Evolutionary conservation across 2,797 vertebrate genomes (phyloP).

Genomic region (Lepus townsendii): DNA sequence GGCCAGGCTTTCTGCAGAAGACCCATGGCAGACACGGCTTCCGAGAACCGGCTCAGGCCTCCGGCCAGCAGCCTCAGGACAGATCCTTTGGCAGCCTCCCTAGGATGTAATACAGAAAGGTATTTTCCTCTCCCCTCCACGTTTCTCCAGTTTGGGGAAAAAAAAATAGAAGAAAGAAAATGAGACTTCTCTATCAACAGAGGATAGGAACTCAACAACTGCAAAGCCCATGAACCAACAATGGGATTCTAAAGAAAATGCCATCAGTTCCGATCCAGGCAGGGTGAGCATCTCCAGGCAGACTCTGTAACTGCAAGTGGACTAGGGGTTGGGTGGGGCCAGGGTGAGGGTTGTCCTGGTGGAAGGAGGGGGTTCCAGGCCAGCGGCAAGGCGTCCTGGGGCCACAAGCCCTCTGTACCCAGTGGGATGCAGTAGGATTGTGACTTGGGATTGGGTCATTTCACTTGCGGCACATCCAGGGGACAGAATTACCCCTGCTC

Average conservation of each 20-base stretch:
- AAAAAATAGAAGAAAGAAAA: background rate
- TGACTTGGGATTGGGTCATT: too few species aligned
- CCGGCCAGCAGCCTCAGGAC: slow-evolving; percentile 49
- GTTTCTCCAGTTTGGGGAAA: background rate
- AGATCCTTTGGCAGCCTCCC: slow-evolving; percentile 41
- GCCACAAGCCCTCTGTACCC: background rate
- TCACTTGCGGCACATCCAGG: background rate
- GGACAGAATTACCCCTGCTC: background rate
- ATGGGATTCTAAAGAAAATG: background rate
- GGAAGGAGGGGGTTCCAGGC: too few species aligned
- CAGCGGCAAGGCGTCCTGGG: too few species aligned
- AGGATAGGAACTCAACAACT: background rate
- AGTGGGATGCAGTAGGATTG: too few species aligned
- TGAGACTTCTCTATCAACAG: background rate
- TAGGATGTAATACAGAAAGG: slow-evolving; percentile 15
- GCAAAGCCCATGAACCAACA: background rate
- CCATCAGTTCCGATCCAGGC: fast-evolving
- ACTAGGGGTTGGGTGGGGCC: background rate
- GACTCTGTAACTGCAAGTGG: too few species aligned
- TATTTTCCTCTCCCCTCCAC: background rate
- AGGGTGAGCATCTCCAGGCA: background rate
- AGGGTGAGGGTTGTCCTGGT: background rate
- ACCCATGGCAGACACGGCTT: background rate
- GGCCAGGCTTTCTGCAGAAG: background rate
- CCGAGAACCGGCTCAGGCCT: background rate